Evolutionary conservation across 1,140 invertebrate species (phyloP), one percentile per base, ranked within the genome.

Genomic region (Battus philenor): DNA sequence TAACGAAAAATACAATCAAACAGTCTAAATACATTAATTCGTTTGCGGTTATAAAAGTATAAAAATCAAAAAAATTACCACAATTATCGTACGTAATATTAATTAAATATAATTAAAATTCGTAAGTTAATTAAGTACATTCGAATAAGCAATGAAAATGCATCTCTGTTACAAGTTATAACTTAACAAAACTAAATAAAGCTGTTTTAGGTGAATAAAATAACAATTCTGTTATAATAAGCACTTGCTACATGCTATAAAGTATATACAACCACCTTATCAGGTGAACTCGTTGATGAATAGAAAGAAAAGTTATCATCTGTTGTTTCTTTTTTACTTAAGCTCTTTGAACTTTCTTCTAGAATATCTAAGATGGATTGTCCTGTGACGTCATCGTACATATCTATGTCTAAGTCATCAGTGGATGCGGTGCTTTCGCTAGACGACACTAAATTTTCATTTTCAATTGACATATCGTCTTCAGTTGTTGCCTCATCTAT

Each of bases 231-330:
- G 9, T 36, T 22, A 22, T 11, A 6, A 8, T 38, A 20, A 12
- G 22, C 22, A 8, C 4, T 27, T 9, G 6, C 2, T 20, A 24
- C 30, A 26, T 16, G 27, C 30, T 47, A 47, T 47, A 41, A 36
- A 38, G 44, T 47, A 7, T 47, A 44, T 45, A 54, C 38, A 49
- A 51, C 49, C 27, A 39, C 49, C 43, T 51, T 44, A 11, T 51
- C 43, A 6, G 29, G 13, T 51, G 22, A 24, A 11, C 6, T 15
- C 12, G 36, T 27, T 4, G 24, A 27, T 2, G n/a, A 27, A n/a
- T 2, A n/a, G 8, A n/a, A 26, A 26, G 33, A n/a, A 8, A 8
- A 9, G 6, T 5, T 15, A 6, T 32, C 30, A 9, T 24, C 7
- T 4, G 20, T 13, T 26, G 36, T 39, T n/a, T 27, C 24, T n/a